Conservation (phyloP, 2,888 invertebrate species). For the Ashinkailepas kermadecensis region DNA sequence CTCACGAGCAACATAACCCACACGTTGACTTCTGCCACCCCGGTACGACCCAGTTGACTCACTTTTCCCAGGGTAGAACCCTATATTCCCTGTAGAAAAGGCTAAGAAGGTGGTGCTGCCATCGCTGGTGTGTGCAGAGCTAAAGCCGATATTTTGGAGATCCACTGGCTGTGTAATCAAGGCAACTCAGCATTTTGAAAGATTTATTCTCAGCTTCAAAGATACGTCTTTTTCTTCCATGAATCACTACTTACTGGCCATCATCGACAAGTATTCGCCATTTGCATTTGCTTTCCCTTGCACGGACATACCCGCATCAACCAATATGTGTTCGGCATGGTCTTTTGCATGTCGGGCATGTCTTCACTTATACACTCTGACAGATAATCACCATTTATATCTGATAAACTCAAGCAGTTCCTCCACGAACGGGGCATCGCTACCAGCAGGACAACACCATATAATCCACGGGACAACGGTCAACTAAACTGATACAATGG, state of each 20-base stretch:
- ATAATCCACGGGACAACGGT: slow-evolving; percentile 32
- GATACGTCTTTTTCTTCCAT: slow-evolving; percentile 34
- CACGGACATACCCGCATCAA: too few relatives aligned
- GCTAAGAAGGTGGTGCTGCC: too few relatives aligned
- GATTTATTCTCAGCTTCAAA: background rate
- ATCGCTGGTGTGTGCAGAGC: too few relatives aligned
- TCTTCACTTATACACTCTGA: slow-evolving; percentile 33
- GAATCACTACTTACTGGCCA: slow-evolving; percentile 32
- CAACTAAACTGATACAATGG: slow-evolving; percentile 32
- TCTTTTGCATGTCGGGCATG: slow-evolving; percentile 33
- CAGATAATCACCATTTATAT: slow-evolving; percentile 34
- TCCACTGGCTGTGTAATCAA: too few relatives aligned
- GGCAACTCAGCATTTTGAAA: too few relatives aligned
- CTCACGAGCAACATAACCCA: too few relatives aligned
- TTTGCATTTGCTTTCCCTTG: too few relatives aligned
- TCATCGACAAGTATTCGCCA: too few relatives aligned
- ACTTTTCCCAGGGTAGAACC: slow-evolving; percentile 26
- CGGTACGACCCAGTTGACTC: too few relatives aligned
- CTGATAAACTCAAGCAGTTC: slow-evolving; percentile 31
- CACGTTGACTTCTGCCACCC: too few relatives aligned
- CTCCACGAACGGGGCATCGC: slow-evolving; percentile 28
- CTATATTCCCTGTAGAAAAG: slow-evolving; percentile 28
- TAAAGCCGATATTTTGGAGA: too few relatives aligned
- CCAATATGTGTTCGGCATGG: background rate
- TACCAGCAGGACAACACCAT: slow-evolving; percentile 32